phyloP scores from a whole-genome alignment of 2,113 vertebrate species.

The Etheostoma cragini region DNA sequence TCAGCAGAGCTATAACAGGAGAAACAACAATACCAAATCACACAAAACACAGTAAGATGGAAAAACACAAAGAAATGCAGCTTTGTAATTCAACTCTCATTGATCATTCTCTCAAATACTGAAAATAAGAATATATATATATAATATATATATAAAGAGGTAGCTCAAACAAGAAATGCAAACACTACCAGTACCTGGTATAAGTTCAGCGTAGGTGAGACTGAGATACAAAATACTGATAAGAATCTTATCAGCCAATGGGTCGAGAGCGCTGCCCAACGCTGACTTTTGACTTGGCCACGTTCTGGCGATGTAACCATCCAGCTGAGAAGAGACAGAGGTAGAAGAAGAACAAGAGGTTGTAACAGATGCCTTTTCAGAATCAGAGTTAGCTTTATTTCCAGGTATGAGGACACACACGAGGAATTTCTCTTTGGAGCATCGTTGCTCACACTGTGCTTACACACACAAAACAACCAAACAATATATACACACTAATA shows the following conservation, averaged over 20 bases:
- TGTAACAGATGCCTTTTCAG: not conserved
- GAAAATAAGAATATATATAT: not conserved
- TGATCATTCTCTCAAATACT: not conserved
- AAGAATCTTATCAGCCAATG: constrained; percentile 98
- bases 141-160: not conserved
- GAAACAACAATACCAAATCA: not conserved
- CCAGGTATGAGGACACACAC: too few species aligned
- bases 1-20: constrained; percentile 88
- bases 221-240: constrained; percentile 96
- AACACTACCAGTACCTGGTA: constrained; percentile 89
- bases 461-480: too few species aligned
- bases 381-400: too few species aligned
- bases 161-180: not conserved
- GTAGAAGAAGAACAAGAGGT: not conserved
- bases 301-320: constrained; percentile 96
- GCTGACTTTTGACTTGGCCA: constrained; percentile 98
- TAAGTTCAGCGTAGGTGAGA: constrained; percentile 93
- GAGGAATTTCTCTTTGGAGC: too few species aligned
- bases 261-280: constrained; percentile 96
- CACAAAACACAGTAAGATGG: not conserved
- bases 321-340: constrained; percentile 84
- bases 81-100: not conserved
- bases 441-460: too few species aligned
- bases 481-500: too few species aligned
- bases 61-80: not conserved